Conservation (phyloP, 2,797 vertebrate genomes). For the Propithecus deckenii region DNA sequence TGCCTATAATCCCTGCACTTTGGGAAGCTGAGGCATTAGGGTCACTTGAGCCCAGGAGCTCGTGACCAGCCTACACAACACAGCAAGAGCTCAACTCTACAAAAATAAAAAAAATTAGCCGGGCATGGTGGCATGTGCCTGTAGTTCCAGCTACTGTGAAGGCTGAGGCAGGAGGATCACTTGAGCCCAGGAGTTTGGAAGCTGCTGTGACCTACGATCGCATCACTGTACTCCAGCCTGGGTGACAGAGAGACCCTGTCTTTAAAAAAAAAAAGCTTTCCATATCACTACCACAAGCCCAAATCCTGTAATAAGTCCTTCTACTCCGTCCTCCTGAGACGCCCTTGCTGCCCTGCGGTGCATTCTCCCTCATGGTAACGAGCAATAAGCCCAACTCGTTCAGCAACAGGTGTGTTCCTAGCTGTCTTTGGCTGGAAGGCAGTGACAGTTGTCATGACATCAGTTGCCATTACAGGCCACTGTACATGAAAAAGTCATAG, state of each 20-base stretch:
- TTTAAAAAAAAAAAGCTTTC: neutral
- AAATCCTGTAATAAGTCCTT: neutral
- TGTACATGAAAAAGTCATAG: neutral
- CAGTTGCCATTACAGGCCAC: neutral
- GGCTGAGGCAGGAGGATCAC: neutral
- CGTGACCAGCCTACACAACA: neutral
- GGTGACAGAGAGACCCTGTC: neutral
- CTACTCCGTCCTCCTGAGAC: neutral
- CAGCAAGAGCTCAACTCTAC: neutral
- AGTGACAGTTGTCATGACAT: neutral
- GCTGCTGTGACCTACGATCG: neutral
- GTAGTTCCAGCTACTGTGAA: neutral
- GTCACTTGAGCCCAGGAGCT: neutral
- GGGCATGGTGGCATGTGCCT: neutral
- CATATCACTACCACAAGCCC: neutral
- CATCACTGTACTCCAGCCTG: neutral
- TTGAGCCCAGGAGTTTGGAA: neutral
- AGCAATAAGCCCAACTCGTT: neutral
- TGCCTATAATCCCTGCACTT: no score
- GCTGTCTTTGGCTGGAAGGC: neutral
- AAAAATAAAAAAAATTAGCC: neutral
- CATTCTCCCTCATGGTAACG: neutral
- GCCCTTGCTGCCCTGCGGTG: accelerated
- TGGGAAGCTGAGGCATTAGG: no score
- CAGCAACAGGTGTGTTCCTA: neutral